Evolutionary conservation across 2,797 vertebrate species (phyloP).

Genomic region (Ceryle rudis): DNA sequence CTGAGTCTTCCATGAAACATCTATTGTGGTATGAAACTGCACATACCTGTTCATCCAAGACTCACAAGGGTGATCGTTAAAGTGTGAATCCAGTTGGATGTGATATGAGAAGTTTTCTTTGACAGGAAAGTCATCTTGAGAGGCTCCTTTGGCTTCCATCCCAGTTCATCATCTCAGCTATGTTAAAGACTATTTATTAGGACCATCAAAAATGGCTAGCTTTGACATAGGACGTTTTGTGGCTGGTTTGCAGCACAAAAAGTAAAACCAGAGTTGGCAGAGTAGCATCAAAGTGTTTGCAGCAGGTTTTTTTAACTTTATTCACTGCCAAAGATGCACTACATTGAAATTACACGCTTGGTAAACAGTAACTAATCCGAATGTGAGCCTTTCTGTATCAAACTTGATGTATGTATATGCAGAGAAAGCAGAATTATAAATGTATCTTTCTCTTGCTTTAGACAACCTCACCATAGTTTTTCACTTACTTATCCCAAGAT

Average conservation of each 20-base stretch:
- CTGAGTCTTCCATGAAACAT: background rate
- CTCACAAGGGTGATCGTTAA: background rate
- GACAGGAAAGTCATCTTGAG: background rate
- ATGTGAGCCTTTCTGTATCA: background rate
- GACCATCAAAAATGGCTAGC: background rate
- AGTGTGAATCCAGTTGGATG: fast-evolving
- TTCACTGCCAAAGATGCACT: background rate
- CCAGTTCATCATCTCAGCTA: background rate
- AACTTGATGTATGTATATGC: background rate
- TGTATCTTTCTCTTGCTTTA: background rate
- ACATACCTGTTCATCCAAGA: background rate
- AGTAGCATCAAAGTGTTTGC: background rate
- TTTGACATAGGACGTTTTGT: background rate
- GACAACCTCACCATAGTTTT: background rate
- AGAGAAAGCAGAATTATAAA: background rate
- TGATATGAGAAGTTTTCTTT: background rate
- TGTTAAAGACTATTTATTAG: background rate
- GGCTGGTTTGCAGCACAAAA: background rate
- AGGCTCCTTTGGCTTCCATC: background rate
- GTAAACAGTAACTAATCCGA: background rate
- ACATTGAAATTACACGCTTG: background rate
- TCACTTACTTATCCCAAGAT: background rate
- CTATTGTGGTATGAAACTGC: background rate
- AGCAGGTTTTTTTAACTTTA: background rate
- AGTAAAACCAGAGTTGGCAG: background rate